These are phyloP conservation scores for Calameuta idolon DNA, from an alignment of 2,888 invertebrate genomes.

Conservation along the genomic window DNA sequence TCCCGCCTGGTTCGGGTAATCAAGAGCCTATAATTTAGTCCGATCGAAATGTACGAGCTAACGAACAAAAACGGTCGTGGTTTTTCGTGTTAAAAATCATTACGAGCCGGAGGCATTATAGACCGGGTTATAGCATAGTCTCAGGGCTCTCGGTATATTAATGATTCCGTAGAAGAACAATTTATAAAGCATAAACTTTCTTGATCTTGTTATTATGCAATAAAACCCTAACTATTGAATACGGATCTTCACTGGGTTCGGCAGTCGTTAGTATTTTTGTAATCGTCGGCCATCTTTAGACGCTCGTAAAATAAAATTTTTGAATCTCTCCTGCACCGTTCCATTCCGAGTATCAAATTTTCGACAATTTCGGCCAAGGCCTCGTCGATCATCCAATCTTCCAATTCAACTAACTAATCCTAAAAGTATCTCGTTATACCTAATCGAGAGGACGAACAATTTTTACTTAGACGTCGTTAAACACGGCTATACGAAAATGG, in stretches of 20 bases:
- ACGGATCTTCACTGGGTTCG: conserved; percentile 29
- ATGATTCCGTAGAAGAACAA: conserved; percentile 63
- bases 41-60: conserved; percentile 64
- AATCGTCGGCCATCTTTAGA: not conserved
- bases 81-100: conserved; percentile 66
- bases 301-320: conserved; percentile 18
- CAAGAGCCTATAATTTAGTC: conserved; percentile 67
- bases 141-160: conserved; percentile 39
- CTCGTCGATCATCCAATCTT: not conserved
- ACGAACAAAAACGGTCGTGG: conserved; percentile 65
- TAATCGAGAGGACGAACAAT: not conserved
- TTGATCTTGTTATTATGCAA: conserved; percentile 57
- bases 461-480: not conserved
- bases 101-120: conserved; percentile 30
- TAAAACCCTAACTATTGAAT: conserved; percentile 58
- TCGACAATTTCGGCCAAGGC: not conserved
- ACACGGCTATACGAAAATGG: not conserved
- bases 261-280: conserved; percentile 19
- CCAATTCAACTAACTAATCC: not conserved
- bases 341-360: not conserved
- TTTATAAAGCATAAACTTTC: conserved; percentile 63
- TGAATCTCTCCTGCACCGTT: not conserved
- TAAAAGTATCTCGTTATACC: not conserved
- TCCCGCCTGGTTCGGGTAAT: conserved; percentile 53
- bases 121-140: conserved; percentile 1